Evolutionary conservation across 1,140 invertebrate genomes (phyloP).

Genomic region (Neocloeon triangulifer): DNA sequence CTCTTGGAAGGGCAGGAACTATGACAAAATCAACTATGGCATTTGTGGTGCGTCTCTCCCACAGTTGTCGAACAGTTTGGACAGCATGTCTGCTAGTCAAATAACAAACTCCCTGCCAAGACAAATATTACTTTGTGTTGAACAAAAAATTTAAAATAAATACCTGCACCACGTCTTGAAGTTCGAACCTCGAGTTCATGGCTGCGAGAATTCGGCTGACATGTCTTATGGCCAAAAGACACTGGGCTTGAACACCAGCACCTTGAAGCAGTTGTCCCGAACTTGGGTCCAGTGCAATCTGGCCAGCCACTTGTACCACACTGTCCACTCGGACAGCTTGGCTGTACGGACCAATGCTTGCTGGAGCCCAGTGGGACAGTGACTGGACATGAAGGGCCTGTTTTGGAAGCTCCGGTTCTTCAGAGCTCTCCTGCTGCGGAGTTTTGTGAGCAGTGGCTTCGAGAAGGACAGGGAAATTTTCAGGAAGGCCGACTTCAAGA

Average conservation of each 20-base stretch:
- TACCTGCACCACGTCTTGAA: constrained; percentile 55
- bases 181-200: constrained; percentile 44
- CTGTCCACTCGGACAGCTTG: constrained; percentile 68
- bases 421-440: constrained; percentile 1
- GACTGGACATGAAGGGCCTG: constrained; percentile 81
- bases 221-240: constrained; percentile 59
- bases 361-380: constrained; percentile 87
- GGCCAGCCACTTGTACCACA: constrained; percentile 69
- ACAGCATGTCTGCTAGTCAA: constrained; percentile 44
- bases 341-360: constrained; percentile 88
- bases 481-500: constrained; percentile 52
- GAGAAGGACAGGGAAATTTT: constrained; percentile 45
- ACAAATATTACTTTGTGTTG: constrained; percentile 1
- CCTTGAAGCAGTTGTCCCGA: constrained; percentile 49
- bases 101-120: constrained; percentile 50
- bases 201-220: constrained; percentile 56
- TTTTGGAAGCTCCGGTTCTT: constrained; percentile 15
- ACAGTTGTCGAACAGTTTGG: constrained; percentile 45
- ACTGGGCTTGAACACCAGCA: constrained; percentile 51
- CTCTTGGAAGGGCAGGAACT: constrained; percentile 49
- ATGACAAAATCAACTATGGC: constrained; percentile 71
- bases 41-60: constrained; percentile 65
- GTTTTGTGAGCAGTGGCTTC: constrained; percentile 47
- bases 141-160: constrained; percentile 2
- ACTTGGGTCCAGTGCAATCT: constrained; percentile 74